Evolutionary conservation across 1,140 invertebrate genomes (phyloP), one percentile per base, ranked within the genome.

Genomic region (Mya arenaria): DNA sequence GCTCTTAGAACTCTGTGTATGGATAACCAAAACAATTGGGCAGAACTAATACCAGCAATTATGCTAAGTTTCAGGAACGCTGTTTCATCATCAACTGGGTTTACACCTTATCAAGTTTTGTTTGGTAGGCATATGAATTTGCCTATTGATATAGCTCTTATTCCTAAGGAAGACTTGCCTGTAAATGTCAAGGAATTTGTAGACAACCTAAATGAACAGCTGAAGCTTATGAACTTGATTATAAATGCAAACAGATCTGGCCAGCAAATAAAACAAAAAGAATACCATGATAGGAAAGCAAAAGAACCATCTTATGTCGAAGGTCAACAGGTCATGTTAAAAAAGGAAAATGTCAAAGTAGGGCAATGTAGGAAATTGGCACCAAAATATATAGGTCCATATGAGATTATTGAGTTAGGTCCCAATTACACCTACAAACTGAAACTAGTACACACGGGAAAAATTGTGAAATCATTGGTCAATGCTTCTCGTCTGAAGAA

Each of bases 71-170:
- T 73, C 30, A 56, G 71, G 34, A 55, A 36, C 8, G 37, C 71
- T 56, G 41, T 68, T 15, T 78, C 75, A 23, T 44, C 83, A 52
- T 74, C 80, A 25, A 83, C 74, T 17, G 62, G 74, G 3, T 75
- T 73, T 44, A 82, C 71, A 8, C 85, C 85, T 52, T 82, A 75
- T 62, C 55, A 72, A 66, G 25, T 83, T 23, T 25, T 86, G 8
- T 86, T 84, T 82, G 85, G 83, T 13, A 60, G 62, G 37, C 68
- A 86, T 23, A 86, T 86, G 83, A 56, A 23, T 17, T 30, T 84
- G 8, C 83, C 79, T 0, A 68, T 82, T 74, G 85, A 86, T 30
- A 80, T 72, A 2, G 17, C 80, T 2, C 34, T 85, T 25, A 41
- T 86, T 39, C 83, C 83, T 37, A 84, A 85, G 55, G 58, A 75